These are phyloP conservation scores for Brachyalestes nurse DNA, from an alignment of 2,797 vertebrate genomes.

Conservation along the genomic window DNA sequence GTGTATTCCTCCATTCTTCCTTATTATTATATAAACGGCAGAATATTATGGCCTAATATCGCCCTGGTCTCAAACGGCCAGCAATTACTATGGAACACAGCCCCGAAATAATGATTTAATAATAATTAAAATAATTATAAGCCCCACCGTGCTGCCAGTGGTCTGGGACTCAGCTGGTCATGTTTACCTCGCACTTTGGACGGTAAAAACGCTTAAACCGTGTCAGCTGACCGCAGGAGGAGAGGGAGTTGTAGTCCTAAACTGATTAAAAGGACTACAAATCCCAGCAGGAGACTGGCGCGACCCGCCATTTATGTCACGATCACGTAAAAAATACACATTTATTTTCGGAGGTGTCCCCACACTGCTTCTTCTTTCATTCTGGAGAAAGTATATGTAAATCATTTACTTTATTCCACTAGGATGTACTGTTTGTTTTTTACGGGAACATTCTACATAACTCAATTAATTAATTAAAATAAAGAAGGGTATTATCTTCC, in stretches of 20 bases:
- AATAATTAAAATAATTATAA: background rate
- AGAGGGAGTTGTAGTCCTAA: background rate
- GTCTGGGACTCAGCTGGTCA: background rate
- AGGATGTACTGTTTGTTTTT: no score
- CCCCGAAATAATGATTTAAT: background rate
- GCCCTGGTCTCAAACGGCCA: no score
- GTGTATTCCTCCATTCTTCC: background rate
- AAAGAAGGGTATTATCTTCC: no score
- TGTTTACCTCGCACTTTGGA: background rate
- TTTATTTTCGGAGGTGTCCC: no score
- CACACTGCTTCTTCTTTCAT: no score
- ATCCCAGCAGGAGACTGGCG: no score
- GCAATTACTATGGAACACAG: background rate
- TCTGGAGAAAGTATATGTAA: no score
- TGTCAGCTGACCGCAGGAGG: background rate
- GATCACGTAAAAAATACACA: no score
- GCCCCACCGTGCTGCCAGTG: background rate
- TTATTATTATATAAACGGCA: background rate
- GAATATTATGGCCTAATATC: background rate
- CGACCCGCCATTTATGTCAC: no score
- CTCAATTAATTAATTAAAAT: no score
- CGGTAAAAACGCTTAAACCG: background rate
- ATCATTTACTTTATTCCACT: no score
- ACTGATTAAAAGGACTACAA: background rate
- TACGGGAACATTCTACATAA: no score